A percentile compares a stretch with the other conserved stretches of the same genome.
phyloP scores from a whole-genome alignment of 2,888 invertebrate genomes.

The Odontocolon sp. region DNA sequence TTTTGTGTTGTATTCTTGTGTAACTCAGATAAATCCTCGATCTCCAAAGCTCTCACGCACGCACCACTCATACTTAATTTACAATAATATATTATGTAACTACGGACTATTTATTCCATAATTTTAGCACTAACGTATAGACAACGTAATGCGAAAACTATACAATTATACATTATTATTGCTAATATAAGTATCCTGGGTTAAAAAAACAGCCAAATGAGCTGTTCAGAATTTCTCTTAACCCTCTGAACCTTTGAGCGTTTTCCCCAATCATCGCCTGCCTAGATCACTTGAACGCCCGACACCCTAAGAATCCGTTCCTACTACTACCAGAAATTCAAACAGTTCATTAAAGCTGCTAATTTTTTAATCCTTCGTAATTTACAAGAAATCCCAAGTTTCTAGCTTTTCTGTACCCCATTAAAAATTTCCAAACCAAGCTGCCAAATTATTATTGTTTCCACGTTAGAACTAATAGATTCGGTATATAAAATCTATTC shows the following conservation, averaged over 20 bases:
- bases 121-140: neutral
- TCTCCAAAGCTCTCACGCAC: neutral
- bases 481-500: too few relatives aligned
- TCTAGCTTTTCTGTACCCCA: too few relatives aligned
- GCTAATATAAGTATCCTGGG: conserved; percentile 9
- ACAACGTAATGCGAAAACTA: conserved; percentile 7
- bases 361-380: conserved; percentile 17
- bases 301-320: too few relatives aligned
- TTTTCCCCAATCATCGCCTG: too few relatives aligned
- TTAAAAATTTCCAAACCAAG: too few relatives aligned
- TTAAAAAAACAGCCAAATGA: conserved; percentile 16
- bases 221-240: conserved; percentile 8
- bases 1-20: conserved; percentile 6
- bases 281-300: too few relatives aligned
- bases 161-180: neutral
- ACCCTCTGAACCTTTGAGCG: too few relatives aligned
- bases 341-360: conserved; percentile 20
- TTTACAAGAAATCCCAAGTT: too few relatives aligned
- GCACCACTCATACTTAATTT: conserved; percentile 1
- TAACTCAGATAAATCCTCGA: conserved; percentile 3
- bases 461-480: too few relatives aligned
- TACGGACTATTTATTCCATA: too few relatives aligned
- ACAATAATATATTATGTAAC: neutral
- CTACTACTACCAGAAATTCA: too few relatives aligned
- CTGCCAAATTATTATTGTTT: too few relatives aligned